A percentile compares a stretch with the other conserved stretches of the same genome.
Conservation (phyloP, 2,797 vertebrate species). For the Loris lydekkerianus region DNA sequence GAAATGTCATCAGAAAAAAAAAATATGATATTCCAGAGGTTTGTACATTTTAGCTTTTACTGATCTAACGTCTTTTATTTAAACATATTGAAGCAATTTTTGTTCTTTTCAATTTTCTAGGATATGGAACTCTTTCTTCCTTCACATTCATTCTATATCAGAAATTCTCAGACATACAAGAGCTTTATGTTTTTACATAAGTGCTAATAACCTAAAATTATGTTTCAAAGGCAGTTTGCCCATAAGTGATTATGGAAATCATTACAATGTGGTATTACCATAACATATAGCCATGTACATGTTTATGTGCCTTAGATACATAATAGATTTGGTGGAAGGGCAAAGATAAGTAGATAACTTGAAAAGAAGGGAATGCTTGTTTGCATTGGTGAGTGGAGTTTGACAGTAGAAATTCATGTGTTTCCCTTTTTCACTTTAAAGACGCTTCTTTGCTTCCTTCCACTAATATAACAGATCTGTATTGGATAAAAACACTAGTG, state of each 20-base stretch:
- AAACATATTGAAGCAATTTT: slow-evolving; percentile 38
- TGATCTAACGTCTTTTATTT: slow-evolving; percentile 15
- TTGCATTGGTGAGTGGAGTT: background rate
- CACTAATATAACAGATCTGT: slow-evolving; percentile 3
- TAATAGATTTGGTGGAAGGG: slow-evolving; percentile 8
- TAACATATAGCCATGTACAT: background rate
- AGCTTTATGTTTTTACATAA: slow-evolving; percentile 33
- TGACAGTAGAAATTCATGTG: background rate
- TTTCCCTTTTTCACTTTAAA: slow-evolving; percentile 62
- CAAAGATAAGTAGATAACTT: slow-evolving; percentile 27
- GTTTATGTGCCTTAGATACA: background rate
- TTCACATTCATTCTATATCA: slow-evolving; percentile 4
- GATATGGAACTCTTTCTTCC: background rate
- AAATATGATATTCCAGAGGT: background rate
- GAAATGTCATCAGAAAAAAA: slow-evolving; percentile 4
- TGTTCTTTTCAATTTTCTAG: slow-evolving; percentile 30
- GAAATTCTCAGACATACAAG: background rate
- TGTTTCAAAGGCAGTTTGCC: slow-evolving; percentile 43
- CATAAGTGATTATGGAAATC: slow-evolving; percentile 18
- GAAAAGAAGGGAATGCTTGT: slow-evolving; percentile 45
- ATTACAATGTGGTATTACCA: background rate
- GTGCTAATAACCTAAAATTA: background rate
- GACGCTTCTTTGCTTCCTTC: slow-evolving; percentile 52
- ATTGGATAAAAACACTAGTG: slow-evolving; percentile 43
- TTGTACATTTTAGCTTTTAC: slow-evolving; percentile 38